Evolutionary conservation across 2,888 invertebrate genomes (phyloP), one percentile per base, ranked within the genome.

Genomic region (Idaea aversata): DNA sequence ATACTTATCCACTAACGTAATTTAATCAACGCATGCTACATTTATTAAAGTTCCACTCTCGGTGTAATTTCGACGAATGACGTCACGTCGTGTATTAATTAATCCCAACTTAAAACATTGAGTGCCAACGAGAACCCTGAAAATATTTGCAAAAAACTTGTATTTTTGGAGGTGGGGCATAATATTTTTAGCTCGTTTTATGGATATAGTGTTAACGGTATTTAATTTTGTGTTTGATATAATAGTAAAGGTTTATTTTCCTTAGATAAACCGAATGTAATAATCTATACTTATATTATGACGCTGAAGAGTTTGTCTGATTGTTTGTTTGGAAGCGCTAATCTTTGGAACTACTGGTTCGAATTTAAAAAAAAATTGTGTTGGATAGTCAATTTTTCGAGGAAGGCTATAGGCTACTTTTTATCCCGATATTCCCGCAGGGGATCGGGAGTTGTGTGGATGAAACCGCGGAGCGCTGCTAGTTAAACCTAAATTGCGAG

Each of bases 1-100:
- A n/a, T n/a, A 15, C 60, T n/a, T 36, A 66, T 67, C 72, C 72
- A 68, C 75, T 84, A 86, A 84, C 81, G 82, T 83, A 84, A 90
- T 90, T 90, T 90, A 87, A 85, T 88, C 84, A 86, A 88, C 81
- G 83, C 80, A 86, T 85, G 85, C 80, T 80, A 86, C 81, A 86
- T 88, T 89, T 82, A 87, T 86, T 86, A 85, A 86, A 88, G 87
- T 85, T 80, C 79, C 77, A 75, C 80, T 78, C 69, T 70, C 72
- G 77, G 82, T 82, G 82, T 85, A 83, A 86, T 86, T 86, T 81
- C 79, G 75, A 74, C 84, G 85, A 85, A 85, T 83, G 77, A 78
- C 79, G 80, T 85, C 86, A 84, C 83, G 80, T 80, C 75, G 77
- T 77, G 78, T 83, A 87, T 89, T 90, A 90, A 90, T 89, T 90